Evolutionary conservation across 64 coral and sea anemone genomes (phyloP), one percentile per base, ranked within the genome.

Genomic region (Pachyseris speciosa): DNA sequence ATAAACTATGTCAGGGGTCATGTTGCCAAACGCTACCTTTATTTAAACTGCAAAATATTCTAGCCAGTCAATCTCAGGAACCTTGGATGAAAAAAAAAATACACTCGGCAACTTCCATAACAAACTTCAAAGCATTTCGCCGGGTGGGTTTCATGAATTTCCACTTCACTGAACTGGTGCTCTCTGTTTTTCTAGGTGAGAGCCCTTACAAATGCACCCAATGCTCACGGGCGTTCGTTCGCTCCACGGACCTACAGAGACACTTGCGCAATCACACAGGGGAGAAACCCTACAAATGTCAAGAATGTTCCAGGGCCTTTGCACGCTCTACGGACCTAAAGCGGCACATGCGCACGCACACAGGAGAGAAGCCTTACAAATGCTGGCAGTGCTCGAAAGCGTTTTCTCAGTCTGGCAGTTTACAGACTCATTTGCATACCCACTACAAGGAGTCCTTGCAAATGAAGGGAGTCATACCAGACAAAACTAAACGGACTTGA

Each of bases 321-420:
- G 96, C 96, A 26, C 96, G 96, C 63, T 98, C 96, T 1, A 98
- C 96, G 41, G 96, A 95, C 71, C 96, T 95, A 63, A 98, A 95
- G 53, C 93, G 93, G 15, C 93, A 98, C 47, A 94, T 95, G 87
- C 90, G 93, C 5, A 98, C 93, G 27, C 96, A 98, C 69, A 95
- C 96, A 17, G 95, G 96, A 57, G 96, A 98, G 61, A 98, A 98
- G 33, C 96, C 96, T 38, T 98, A 98, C 50, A 98, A 98, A 86
- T 98, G 96, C 67, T 98, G 96, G 96, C 96, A 98, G 51, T 98
- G 96, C 37, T 98, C 96, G 11, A 98, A 98, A 51, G 96, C 96
- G 9, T 98, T 98, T 84, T 98, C 96, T 39, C 96, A 98, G 49
- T 98, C 96, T 31, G 96, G 96, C 33, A 94, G 92, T 60, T 85